Conservation (phyloP, 2,113 vertebrate genomes). For the Caloenas nicobarica region DNA sequence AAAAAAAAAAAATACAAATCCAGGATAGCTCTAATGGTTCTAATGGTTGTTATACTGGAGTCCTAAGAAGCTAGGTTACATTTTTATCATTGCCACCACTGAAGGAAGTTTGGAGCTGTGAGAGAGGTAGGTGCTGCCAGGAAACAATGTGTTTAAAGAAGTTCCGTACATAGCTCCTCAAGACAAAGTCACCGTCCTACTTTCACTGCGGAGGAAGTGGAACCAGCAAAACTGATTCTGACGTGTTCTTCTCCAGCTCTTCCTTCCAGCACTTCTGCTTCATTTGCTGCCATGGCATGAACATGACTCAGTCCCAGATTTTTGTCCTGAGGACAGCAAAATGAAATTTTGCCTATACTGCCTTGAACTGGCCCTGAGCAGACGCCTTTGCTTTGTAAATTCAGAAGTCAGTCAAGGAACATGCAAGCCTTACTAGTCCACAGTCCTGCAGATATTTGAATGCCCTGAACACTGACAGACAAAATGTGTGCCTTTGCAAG, state of each 20-base stretch:
- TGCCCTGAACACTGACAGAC: neutral
- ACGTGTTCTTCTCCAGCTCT: neutral
- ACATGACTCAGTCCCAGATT: neutral
- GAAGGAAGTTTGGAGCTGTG: neutral
- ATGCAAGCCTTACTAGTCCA: neutral
- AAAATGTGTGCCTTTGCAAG: neutral
- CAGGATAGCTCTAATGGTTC: neutral
- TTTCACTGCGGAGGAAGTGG: neutral
- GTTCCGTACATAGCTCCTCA: neutral
- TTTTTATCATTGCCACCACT: neutral
- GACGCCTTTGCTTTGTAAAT: neutral
- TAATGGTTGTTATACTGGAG: neutral
- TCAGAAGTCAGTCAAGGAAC: neutral
- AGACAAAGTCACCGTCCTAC: neutral
- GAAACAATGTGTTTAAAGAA: neutral
- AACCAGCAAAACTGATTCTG: neutral
- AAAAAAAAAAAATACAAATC: neutral
- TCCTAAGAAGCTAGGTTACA: neutral
- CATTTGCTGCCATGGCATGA: neutral
- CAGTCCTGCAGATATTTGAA: neutral
- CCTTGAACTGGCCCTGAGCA: neutral
- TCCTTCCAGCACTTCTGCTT: neutral
- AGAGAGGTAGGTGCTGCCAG: accelerated
- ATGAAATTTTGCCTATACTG: neutral
- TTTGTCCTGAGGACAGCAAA: neutral